Evolutionary conservation across 1,140 invertebrate species (phyloP).

Genomic region (Drosophila ogumai): DNA sequence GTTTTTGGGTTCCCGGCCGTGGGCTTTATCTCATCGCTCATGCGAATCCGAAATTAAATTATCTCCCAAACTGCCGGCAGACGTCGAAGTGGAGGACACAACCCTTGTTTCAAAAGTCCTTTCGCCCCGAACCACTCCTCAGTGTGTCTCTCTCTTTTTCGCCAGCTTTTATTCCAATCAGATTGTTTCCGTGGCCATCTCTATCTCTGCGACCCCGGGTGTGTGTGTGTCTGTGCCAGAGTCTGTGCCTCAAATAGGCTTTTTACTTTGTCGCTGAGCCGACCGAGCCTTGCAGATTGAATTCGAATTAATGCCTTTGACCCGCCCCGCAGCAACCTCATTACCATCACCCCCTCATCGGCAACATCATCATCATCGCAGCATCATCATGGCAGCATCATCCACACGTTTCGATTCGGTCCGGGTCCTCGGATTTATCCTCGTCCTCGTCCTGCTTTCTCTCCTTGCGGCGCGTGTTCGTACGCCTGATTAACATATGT

Average conservation of each 20-base stretch:
- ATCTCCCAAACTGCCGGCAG: conserved; percentile 74
- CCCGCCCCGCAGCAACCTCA: conserved; percentile 71
- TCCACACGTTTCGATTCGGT: conserved; percentile 53
- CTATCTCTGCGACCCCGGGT: conserved; percentile 20
- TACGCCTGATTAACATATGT: conserved; percentile 85
- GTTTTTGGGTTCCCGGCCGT: conserved; percentile 22
- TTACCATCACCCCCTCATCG: conserved; percentile 57
- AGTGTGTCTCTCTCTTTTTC: neutral
- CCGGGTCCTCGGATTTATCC: conserved; percentile 33
- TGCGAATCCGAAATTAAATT: conserved; percentile 85
- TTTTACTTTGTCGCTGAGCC: conserved; percentile 78
- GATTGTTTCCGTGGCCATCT: conserved; percentile 80
- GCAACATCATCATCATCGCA: conserved; percentile 13
- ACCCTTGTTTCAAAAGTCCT: conserved; percentile 80
- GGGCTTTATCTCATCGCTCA: conserved; percentile 78
- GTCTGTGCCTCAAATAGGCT: conserved; percentile 75
- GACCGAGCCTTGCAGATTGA: conserved; percentile 78
- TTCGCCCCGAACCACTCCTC: neutral
- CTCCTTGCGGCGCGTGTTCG: conserved; percentile 71
- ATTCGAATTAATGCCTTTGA: conserved; percentile 85
- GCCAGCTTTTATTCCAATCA: conserved; percentile 80
- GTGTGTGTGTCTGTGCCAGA: conserved; percentile 18
- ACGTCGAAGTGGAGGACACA: conserved; percentile 64
- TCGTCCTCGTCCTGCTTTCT: conserved; percentile 12
- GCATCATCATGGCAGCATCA: conserved; percentile 22